Evolutionary conservation across 2,888 invertebrate genomes (phyloP), one percentile per base, ranked within the genome.

Genomic region (Carpatolechia fugitivella): DNA sequence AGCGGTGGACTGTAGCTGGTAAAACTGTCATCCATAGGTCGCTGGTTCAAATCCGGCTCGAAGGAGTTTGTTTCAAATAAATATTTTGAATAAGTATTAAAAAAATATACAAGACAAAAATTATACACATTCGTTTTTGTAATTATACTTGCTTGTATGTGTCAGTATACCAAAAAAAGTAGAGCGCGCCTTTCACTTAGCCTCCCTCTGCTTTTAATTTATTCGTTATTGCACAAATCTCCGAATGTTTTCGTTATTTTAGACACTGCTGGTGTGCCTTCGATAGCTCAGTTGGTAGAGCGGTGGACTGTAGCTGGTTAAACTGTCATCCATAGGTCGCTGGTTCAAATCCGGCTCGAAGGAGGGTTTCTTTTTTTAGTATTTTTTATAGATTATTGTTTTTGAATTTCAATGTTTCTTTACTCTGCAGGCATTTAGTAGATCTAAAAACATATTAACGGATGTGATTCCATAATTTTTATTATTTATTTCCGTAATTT

Each of bases 11-110:
- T 81, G 80, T 80, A 80, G 79, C 55, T 61, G 72, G 62, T 56
- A 13, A 0, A 52, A 65, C 62, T 76, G 87, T 60, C 51, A 91
- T 91, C 91, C 91, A 91, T 91, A 91, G 91, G 91, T 91, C 91
- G 87, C 91, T 91, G 91, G 91, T 91, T 91, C 91, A 91, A 91
- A 91, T 91, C 91, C 91, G 91, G 91, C 87, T 91, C 91, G 90
- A 91, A 90, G 91, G 90, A 91, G n/a, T 10, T 40, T 20, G 6
- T 44, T 44, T 44, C 29, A 24, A 5, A 0, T 18, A 20, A 29
- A n/a, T 16, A 10, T 18, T 40, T 40, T 41, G 16, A 18, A 11
- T 16, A 16, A 7, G 5, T 16, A 38, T 38, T 7, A 5, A 2
- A 33, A 5, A 6, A 33, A 33, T 33, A n/a, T n/a, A n/a, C n/a